phyloP scores from a whole-genome alignment of 2,113 vertebrate genomes.

The Thomomys bottae region DNA sequence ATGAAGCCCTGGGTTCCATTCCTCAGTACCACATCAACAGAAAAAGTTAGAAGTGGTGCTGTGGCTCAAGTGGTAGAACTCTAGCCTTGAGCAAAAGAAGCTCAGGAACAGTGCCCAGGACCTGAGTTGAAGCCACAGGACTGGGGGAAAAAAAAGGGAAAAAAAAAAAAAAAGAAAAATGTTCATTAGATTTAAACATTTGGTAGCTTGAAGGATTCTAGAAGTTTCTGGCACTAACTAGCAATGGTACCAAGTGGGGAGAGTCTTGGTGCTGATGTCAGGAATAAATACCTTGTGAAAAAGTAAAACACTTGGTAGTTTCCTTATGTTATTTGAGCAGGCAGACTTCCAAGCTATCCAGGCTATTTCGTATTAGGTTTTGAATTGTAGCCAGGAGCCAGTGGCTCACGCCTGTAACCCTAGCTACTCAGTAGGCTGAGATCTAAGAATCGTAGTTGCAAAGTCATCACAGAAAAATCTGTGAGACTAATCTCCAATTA shows the following conservation, averaged over 20 bases:
- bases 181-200: neutral
- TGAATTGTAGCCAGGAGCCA: neutral
- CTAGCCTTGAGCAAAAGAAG: no score
- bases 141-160: neutral
- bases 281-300: constrained; percentile 12
- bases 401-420: no score
- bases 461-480: no score
- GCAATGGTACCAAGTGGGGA: neutral
- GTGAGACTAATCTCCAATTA: no score
- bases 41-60: no score
- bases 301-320: neutral
- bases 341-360: neutral
- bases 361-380: constrained; percentile 27
- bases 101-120: no score
- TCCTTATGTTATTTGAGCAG: constrained; percentile 4
- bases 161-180: neutral
- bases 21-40: no score
- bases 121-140: no score
- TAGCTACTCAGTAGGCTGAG: no score
- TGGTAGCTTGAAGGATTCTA: neutral
- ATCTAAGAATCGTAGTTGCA: no score
- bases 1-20: no score
- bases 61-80: no score
- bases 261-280: neutral
- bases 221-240: neutral